phyloP scores from a whole-genome alignment of 2,113 vertebrate species.

The Arvicanthis niloticus region DNA sequence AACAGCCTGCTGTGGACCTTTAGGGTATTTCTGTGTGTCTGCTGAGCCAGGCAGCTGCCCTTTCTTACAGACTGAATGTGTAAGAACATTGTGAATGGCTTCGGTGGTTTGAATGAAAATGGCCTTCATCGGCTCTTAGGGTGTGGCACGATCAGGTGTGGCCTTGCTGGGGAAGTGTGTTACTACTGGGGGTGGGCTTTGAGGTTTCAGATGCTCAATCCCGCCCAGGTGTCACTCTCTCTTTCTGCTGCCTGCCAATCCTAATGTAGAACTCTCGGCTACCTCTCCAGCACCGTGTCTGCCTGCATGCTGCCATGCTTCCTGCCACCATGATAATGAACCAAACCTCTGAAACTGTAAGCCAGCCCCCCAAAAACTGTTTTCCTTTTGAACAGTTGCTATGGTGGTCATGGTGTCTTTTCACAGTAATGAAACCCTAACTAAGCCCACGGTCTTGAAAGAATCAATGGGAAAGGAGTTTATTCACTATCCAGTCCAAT shows the following conservation, averaged over 20 bases:
- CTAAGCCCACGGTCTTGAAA: neutral
- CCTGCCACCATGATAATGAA: too few species aligned
- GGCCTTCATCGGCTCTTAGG: neutral
- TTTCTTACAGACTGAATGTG: slow-evolving; percentile 18
- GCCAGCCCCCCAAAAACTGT: too few species aligned
- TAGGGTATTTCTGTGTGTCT: neutral
- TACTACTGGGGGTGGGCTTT: neutral
- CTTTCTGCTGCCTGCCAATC: neutral
- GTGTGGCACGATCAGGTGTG: neutral
- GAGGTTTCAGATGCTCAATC: neutral
- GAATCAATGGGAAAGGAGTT: neutral
- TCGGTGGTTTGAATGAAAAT: neutral
- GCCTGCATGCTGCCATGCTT: too few species aligned
- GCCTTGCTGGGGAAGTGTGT: neutral
- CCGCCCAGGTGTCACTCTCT: neutral
- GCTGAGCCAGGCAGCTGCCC: neutral
- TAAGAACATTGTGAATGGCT: neutral
- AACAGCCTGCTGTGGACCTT: neutral
- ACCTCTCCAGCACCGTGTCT: too few species aligned
- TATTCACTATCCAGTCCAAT: neutral
- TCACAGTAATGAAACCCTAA: neutral
- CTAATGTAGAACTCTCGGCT: neutral
- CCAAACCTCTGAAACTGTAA: too few species aligned
- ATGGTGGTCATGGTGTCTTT: neutral
- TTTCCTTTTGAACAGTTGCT: too few species aligned